phyloP scores from a whole-genome alignment of 2,797 vertebrate species.

The Tiaroga cobitis region DNA sequence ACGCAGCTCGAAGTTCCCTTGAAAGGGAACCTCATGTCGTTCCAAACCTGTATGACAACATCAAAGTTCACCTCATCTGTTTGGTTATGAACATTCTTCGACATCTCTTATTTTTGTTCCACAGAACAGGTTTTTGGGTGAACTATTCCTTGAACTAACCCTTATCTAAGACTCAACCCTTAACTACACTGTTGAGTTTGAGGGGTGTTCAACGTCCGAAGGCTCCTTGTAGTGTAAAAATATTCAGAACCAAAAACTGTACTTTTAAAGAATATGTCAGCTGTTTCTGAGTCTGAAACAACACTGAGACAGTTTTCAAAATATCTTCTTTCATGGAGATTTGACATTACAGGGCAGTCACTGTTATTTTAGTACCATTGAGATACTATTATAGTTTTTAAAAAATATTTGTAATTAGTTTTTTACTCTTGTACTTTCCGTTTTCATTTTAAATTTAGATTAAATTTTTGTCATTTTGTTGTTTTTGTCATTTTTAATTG shows the following conservation, averaged over 20 bases:
- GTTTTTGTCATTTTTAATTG: too few species aligned
- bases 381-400: too few species aligned
- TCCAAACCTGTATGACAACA: neutral
- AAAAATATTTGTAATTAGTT: too few species aligned
- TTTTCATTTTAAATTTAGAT: too few species aligned
- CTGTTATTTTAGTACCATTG: too few species aligned
- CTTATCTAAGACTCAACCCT: neutral
- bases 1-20: too few species aligned
- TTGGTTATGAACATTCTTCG: neutral
- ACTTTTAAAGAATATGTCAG: neutral
- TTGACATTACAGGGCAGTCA: too few species aligned
- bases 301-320: neutral
- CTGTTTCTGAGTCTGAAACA: neutral
- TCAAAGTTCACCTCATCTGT: neutral
- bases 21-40: neutral
- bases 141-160: neutral
- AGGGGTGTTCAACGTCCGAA: neutral
- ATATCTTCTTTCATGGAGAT: too few species aligned
- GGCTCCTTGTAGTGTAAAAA: neutral
- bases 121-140: neutral
- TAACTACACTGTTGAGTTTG: neutral
- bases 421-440: too few species aligned
- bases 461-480: too few species aligned
- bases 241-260: neutral
- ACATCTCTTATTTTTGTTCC: neutral